Percentiles rank a stretch among this genome's conserved stretches.
These are phyloP conservation scores for Latheticus oryzae DNA, from an alignment of 2,888 invertebrate species.

Conservation along the genomic window DNA sequence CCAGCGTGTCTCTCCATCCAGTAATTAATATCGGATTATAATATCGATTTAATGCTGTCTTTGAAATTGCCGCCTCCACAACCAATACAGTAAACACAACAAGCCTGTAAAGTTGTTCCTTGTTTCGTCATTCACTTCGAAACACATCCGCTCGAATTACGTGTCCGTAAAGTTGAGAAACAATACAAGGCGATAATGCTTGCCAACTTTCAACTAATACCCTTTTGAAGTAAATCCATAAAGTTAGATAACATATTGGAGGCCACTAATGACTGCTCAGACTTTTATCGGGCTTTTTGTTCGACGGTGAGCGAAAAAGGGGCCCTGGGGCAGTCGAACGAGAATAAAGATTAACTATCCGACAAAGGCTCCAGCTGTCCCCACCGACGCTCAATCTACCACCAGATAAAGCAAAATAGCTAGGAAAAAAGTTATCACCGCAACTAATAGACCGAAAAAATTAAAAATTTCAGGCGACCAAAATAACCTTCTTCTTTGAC, in stretches of 20 bases:
- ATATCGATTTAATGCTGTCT: slow-evolving; percentile 29
- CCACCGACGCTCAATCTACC: slow-evolving; percentile 54
- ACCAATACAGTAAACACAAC: slow-evolving; percentile 30
- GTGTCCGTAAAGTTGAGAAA: slow-evolving; percentile 46
- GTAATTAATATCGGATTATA: slow-evolving; percentile 32
- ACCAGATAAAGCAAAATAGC: slow-evolving; percentile 55
- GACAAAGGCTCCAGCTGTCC: slow-evolving; percentile 55
- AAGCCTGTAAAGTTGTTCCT: too few relatives aligned
- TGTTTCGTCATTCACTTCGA: slow-evolving; percentile 28
- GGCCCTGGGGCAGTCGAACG: slow-evolving; percentile 42
- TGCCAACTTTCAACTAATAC: slow-evolving; percentile 42
- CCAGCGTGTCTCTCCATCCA: slow-evolving; percentile 9
- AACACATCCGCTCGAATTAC: slow-evolving; percentile 36
- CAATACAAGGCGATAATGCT: slow-evolving; percentile 46
- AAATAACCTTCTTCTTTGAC: too few relatives aligned
- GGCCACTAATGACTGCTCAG: slow-evolving; percentile 45
- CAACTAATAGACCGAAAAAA: too few relatives aligned
- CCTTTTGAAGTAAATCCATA: slow-evolving; percentile 44
- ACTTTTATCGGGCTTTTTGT: slow-evolving; percentile 45
- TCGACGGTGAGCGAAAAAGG: slow-evolving; percentile 38
- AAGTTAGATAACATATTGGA: slow-evolving; percentile 45
- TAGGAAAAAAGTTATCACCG: too few relatives aligned
- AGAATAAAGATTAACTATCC: slow-evolving; percentile 56
- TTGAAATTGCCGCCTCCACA: slow-evolving; percentile 31
- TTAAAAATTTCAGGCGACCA: too few relatives aligned